phyloP scores from a whole-genome alignment of 1,140 invertebrate species.

The Leguminivora glycinivorella region DNA sequence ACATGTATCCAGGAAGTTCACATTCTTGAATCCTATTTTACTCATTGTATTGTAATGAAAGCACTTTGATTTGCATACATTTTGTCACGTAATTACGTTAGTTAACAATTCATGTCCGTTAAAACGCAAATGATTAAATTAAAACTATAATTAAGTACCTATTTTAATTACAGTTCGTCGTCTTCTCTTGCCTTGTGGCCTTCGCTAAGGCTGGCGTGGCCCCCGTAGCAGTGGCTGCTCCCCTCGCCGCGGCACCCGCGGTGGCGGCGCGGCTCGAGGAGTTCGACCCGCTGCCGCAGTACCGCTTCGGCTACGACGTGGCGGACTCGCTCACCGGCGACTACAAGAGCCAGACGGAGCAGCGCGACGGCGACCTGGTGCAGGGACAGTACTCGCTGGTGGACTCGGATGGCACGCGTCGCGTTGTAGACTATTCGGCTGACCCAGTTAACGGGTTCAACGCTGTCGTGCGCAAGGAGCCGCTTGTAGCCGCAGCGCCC shows the following conservation, averaged over 20 bases:
- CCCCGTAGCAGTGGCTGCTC: slow-evolving; percentile 59
- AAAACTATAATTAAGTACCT: not conserved
- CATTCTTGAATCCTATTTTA: not conserved
- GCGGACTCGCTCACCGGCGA: slow-evolving; percentile 80
- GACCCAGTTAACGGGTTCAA: slow-evolving; percentile 79
- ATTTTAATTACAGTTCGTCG: slow-evolving; percentile 53
- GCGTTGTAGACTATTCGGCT: slow-evolving; percentile 83
- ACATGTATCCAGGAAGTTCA: not conserved
- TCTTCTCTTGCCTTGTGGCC: slow-evolving; percentile 60
- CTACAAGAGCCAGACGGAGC: slow-evolving; percentile 73
- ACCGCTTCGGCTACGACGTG: slow-evolving; percentile 84
- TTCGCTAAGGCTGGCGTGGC: slow-evolving; percentile 46
- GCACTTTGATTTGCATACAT: slow-evolving; percentile 2
- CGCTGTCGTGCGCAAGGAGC: slow-evolving; percentile 75
- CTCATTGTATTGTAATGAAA: not conserved
- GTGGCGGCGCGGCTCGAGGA: slow-evolving; percentile 68
- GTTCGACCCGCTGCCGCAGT: slow-evolving; percentile 82
- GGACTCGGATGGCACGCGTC: slow-evolving; percentile 82
- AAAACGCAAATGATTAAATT: not conserved
- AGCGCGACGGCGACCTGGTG: slow-evolving; percentile 81
- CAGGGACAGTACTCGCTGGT: slow-evolving; percentile 82
- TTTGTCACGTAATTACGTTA: not conserved
- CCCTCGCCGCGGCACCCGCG: slow-evolving; percentile 52
- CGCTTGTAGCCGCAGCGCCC: slow-evolving; percentile 58
- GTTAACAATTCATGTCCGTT: not conserved